A percentile compares a stretch with the other conserved stretches of the same genome.
Evolutionary conservation across 2,888 invertebrate species (phyloP).

Genomic region (Kryphioiulus occultus): DNA sequence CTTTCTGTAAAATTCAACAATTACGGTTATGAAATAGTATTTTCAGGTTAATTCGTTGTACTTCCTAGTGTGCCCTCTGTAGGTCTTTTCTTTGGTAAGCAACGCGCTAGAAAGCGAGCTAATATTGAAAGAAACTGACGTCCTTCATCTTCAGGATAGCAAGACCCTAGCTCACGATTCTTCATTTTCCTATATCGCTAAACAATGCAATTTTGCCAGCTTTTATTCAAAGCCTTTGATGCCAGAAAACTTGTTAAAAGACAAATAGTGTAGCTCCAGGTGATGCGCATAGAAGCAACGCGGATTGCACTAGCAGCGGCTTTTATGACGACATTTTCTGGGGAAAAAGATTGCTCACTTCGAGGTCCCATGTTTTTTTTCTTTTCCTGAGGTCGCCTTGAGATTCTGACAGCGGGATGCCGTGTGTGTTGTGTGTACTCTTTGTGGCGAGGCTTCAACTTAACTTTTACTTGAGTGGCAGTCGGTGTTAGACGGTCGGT

Average conservation of each 20-base stretch:
- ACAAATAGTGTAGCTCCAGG: slow-evolving; percentile 35
- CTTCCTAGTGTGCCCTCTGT: slow-evolving; percentile 5
- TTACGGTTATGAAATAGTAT: slow-evolving; percentile 2
- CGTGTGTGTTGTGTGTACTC: neutral
- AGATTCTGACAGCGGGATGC: slow-evolving; percentile 35
- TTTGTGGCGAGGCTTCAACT: slow-evolving; percentile 30
- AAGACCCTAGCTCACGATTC: slow-evolving; percentile 1
- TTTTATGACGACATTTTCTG: slow-evolving; percentile 25
- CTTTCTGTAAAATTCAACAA: slow-evolving; percentile 26
- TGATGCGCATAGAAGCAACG: neutral
- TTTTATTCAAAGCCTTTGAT: slow-evolving; percentile 18
- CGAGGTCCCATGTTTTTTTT: slow-evolving; percentile 14
- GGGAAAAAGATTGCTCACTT: slow-evolving; percentile 18
- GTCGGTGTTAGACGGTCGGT: slow-evolving; percentile 35
- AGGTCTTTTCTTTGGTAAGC: neutral
- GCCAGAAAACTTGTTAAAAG: slow-evolving; percentile 26
- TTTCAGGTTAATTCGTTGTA: neutral
- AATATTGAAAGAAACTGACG: neutral
- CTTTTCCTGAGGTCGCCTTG: neutral
- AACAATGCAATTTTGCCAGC: neutral
- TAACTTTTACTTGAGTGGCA: slow-evolving; percentile 35
- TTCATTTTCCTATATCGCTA: neutral
- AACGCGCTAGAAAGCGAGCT: neutral
- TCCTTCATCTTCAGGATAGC: slow-evolving; percentile 35
- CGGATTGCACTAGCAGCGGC: slow-evolving; percentile 10